Evolutionary conservation across 2,113 vertebrate species (phyloP).

Genomic region (Pyxicephalus adspersus): DNA sequence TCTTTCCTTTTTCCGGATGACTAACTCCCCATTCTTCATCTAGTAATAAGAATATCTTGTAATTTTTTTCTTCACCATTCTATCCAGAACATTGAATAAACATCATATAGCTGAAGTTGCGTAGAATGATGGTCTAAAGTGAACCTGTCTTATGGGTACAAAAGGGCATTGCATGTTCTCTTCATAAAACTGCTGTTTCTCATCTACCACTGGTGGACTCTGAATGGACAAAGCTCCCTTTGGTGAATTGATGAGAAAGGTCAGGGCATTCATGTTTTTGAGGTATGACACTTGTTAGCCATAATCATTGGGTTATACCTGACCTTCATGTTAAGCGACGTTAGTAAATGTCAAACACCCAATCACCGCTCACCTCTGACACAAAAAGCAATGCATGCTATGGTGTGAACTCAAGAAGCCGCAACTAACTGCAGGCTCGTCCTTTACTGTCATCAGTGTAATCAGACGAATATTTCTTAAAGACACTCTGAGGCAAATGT

Average conservation of each 20-base stretch:
- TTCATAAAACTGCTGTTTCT: too few species aligned
- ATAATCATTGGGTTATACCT: background rate
- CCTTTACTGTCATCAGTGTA: constrained; percentile 66
- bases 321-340: constrained; percentile 18
- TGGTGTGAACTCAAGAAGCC: background rate
- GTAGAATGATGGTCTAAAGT: too few species aligned
- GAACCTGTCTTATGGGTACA: too few species aligned
- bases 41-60: too few species aligned
- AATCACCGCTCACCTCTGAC: background rate
- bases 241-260: background rate
- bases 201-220: background rate
- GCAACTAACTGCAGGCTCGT: constrained; percentile 55
- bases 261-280: background rate
- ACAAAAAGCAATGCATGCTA: too few species aligned
- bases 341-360: constrained; percentile 3
- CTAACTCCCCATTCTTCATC: too few species aligned
- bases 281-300: constrained; percentile 3
- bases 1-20: too few species aligned
- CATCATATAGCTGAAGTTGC: too few species aligned
- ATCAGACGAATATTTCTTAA: constrained; percentile 66
- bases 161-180: too few species aligned
- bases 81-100: too few species aligned
- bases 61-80: too few species aligned
- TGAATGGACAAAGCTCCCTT: background rate
- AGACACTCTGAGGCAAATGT: constrained; percentile 64